Percentiles rank a stretch among this genome's conserved stretches.
These are phyloP conservation scores for Plecotus auritus DNA, from an alignment of 2,113 vertebrate genomes.

Conservation along the genomic window DNA sequence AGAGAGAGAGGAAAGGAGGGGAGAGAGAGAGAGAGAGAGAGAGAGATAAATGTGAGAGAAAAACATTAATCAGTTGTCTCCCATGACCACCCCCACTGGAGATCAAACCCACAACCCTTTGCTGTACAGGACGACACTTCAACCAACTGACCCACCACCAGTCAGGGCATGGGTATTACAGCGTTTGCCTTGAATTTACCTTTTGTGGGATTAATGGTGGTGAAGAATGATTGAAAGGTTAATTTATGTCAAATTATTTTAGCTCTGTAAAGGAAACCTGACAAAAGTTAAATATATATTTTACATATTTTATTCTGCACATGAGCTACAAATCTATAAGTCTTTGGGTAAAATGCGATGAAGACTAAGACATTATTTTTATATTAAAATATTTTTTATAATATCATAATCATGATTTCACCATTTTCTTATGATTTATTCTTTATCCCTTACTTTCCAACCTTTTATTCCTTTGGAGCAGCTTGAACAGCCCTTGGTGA, in stretches of 20 bases:
- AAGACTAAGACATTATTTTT: background rate
- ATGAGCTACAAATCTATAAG: background rate
- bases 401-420: background rate
- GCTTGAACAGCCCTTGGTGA: background rate
- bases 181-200: background rate
- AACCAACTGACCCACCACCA: background rate
- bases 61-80: background rate
- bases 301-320: background rate
- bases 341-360: background rate
- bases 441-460: background rate
- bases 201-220: background rate
- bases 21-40: no score
- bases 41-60: background rate
- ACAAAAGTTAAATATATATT: background rate
- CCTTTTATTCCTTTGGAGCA: background rate
- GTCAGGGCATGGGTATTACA: background rate
- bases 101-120: background rate
- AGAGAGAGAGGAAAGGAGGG: no score
- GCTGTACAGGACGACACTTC: background rate
- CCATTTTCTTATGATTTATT: background rate
- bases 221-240: background rate
- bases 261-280: background rate
- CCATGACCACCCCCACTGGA: background rate
- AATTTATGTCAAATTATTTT: constrained; percentile 22
- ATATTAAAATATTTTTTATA: background rate